A percentile compares a stretch with the other conserved stretches of the same genome.
Conservation (phyloP, 2,888 invertebrate species). For the Agrilus cyanescens region DNA sequence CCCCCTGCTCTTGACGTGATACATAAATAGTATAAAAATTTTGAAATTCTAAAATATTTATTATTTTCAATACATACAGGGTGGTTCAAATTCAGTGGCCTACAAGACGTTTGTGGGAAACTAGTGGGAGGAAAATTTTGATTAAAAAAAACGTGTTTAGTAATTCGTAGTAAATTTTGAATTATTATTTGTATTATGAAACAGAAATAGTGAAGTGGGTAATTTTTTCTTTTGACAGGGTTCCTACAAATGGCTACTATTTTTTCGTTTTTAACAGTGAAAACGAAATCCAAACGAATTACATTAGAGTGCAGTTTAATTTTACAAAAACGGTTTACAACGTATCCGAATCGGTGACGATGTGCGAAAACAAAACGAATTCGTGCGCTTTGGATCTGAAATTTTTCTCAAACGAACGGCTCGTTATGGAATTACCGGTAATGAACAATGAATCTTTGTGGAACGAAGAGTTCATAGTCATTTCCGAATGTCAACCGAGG, state of each 20-base stretch:
- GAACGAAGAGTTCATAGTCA: conserved; percentile 63
- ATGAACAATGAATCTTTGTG: conserved; percentile 51
- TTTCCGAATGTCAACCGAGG: conserved; percentile 63
- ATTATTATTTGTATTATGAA: too few species aligned
- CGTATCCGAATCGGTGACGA: conserved; percentile 46
- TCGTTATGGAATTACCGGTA: conserved; percentile 57
- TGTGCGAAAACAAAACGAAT: conserved; percentile 51
- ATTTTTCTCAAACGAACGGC: conserved; percentile 58
- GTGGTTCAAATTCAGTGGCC: too few species aligned
- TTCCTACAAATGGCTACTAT: conserved; percentile 66
- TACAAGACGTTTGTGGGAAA: too few species aligned
- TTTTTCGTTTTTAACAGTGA: conserved; percentile 76
- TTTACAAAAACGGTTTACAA: conserved; percentile 61
- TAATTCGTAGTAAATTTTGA: too few species aligned
- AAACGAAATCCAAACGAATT: conserved; percentile 63
- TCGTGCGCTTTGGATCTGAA: conserved; percentile 52
- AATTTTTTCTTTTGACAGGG: conserved; percentile 33
- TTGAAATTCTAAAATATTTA: too few species aligned
- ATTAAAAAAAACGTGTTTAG: too few species aligned
- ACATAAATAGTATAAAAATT: too few species aligned
- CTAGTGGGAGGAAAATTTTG: too few species aligned
- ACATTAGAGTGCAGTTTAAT: conserved; percentile 54
- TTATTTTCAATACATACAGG: too few species aligned
- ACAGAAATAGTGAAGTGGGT: background rate
- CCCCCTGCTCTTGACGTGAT: too few species aligned